A percentile compares a stretch with the other conserved stretches of the same genome.
Evolutionary conservation across 2,797 vertebrate genomes (phyloP).

Genomic region (Cetoscarus ocellatus): DNA sequence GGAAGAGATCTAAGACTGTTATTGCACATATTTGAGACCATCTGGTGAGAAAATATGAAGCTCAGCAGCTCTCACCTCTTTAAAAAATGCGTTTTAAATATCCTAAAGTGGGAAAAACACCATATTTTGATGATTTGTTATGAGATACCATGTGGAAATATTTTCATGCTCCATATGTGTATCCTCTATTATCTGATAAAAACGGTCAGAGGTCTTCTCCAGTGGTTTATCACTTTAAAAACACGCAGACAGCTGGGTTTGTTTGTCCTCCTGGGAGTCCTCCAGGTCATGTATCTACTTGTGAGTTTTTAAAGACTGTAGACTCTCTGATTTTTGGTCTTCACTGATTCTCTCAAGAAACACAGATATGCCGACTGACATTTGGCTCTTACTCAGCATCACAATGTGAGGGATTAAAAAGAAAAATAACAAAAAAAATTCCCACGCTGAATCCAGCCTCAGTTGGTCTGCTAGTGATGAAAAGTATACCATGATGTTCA

Average conservation of each 20-base stretch:
- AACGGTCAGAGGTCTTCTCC: too few species aligned
- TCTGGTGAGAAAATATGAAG: not conserved
- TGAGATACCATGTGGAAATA: slow-evolving; percentile 6
- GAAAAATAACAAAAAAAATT: slow-evolving; percentile 20
- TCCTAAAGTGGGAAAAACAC: not conserved
- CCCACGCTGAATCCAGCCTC: slow-evolving; percentile 47
- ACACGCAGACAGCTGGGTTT: slow-evolving; percentile 25
- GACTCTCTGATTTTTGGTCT: slow-evolving; percentile 13
- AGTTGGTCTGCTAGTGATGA: slow-evolving; percentile 18
- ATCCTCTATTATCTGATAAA: not conserved
- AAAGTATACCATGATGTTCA: slow-evolving; percentile 15
- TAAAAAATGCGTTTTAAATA: not conserved
- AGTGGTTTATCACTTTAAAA: not conserved
- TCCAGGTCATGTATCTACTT: slow-evolving; percentile 30
- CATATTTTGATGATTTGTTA: not conserved
- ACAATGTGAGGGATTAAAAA: slow-evolving; percentile 21
- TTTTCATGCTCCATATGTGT: slow-evolving; percentile 4
- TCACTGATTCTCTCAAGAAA: slow-evolving; percentile 21
- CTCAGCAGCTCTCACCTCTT: not conserved
- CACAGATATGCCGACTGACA: slow-evolving; percentile 40
- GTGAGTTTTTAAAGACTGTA: slow-evolving; percentile 36
- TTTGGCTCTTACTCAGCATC: slow-evolving; percentile 50
- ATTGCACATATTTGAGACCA: not conserved
- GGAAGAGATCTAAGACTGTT: slow-evolving; percentile 1
- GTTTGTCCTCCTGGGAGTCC: slow-evolving; percentile 33